Evolutionary conservation across 37 sponge, comb jelly and placozoan genomes (phyloP), one percentile per base, ranked within the genome.

Genomic region (Diacarnus erythraeanus): DNA sequence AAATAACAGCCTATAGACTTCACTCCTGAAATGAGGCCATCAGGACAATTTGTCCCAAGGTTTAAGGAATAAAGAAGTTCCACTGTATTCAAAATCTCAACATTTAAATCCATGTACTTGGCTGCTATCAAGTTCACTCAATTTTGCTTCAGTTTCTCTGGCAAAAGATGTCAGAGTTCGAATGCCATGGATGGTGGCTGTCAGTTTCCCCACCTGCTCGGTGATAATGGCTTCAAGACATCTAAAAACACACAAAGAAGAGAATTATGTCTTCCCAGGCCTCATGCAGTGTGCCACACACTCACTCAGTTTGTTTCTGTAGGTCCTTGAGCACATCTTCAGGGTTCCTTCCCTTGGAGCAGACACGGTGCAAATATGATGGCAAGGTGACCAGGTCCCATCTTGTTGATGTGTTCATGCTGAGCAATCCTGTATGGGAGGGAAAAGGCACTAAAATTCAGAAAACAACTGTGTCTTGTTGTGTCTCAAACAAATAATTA

Each of bases 341-440:
- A 3, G 94, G 91, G 68, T 77, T 79, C 23, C 47, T 69, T 80
- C 43, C 60, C 59, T 70, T 71, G 84, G 27, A 95, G 57, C 38
- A 95, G 78, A 51, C 78, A 79, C 0, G 93, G 96, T 20, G 96
- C 93, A 89, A 95, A 95, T 37, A 95, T 77, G 71, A 95, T 86
- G 60, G 94, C 94, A 23, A 95, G 72, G 44, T 89, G 92, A 47
- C 73, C 6, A 18, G 93, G 78, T 22, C 41, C 43, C 96, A 95
- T 95, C 71, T 74, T 84, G 44, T 95, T 95, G 84, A 78, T 64
- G 36, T 78, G 59, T 54, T 89, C 88, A n/a, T 86, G 87, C 58
- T 92, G 80, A 26, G 93, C 89, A 25, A 95, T 76, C 69, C 94
- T 93, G 69, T 18, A n/a, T n/a, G n/a, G n/a, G n/a, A n/a, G n/a